Evolutionary conservation across 2,888 invertebrate genomes (phyloP), one percentile per base, ranked within the genome.

Genomic region (Caenorhabditis sp.): DNA sequence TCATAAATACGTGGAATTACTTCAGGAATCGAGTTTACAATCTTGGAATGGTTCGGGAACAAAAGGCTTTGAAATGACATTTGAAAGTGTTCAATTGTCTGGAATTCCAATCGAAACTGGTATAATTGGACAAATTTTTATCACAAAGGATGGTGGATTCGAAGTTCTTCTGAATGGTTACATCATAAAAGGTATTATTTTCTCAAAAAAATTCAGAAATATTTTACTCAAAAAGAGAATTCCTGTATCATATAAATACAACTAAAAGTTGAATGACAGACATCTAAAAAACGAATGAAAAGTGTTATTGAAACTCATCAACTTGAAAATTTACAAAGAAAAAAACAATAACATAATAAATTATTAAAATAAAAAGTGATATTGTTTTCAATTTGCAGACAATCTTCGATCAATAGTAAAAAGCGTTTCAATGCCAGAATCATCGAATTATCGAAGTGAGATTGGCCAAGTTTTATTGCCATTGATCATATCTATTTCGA

Each of bases 11-110:
- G 5, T 14, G 5, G 12, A 4, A 26, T 24, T 10, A 5, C 23
- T 55, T 26, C 55, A 66, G 63, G 66, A 71, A 50, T 51, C 63
- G 12, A 36, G 58, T 10, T 49, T 71, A 60, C 62, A 57, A 53
- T 62, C 67, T 8, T 72, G 72, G 72, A 63, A 67, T 26, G 72
- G 72, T 23, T 14, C 10, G 19, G 65, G 64, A 43, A 59, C 61
- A 49, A 68, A 72, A 37, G 72, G 72, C 19, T 72, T 72, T 50
- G 72, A 72, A 37, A 24, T 72, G 31, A 31, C 62, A n/a, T 72
- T 67, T 58, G 67, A 61, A 43, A 58, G 67, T 0, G n/a, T 21
- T 5, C 24, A 55, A n/a, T 58, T 64, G 49, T 10, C 53, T 6
- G 67, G 67, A n/a, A 54, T 72, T 37, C 66, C 71, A 5, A 36